Evolutionary conservation across 2,888 invertebrate genomes (phyloP).

Genomic region (Xanthia togata): DNA sequence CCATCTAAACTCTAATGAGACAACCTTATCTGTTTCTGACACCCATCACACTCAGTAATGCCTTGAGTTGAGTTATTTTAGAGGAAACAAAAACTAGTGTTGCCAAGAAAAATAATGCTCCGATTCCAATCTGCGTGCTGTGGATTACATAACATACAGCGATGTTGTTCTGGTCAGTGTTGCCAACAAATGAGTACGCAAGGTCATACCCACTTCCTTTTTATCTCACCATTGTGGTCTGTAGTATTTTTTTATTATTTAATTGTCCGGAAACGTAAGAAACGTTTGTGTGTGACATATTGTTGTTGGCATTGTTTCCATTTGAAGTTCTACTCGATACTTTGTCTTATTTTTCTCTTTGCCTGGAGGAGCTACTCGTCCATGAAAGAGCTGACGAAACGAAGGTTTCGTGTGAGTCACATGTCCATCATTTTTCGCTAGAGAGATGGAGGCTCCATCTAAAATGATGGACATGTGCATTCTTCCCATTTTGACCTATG

Average conservation of each 20-base stretch:
- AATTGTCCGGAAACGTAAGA: constrained; percentile 41
- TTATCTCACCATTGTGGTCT: constrained; percentile 52
- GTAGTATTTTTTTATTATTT: constrained; percentile 40
- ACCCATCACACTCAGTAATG: neutral
- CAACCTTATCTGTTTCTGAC: neutral
- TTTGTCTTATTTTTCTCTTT: neutral
- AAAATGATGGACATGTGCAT: neutral
- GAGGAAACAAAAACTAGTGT: constrained; percentile 30
- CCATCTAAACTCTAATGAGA: neutral
- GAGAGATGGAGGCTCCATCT: too few relatives aligned
- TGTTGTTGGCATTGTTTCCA: constrained; percentile 12
- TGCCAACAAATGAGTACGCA: constrained; percentile 53
- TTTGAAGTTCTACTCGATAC: neutral
- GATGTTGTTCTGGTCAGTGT: constrained; percentile 52
- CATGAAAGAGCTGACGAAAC: neutral
- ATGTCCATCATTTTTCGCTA: too few relatives aligned
- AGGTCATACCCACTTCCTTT: constrained; percentile 62
- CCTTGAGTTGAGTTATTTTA: constrained; percentile 26
- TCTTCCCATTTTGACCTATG: neutral
- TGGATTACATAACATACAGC: constrained; percentile 41
- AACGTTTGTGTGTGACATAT: constrained; percentile 12
- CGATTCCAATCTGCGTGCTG: constrained; percentile 22
- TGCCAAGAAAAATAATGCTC: constrained; percentile 53
- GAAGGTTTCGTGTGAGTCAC: too few relatives aligned
- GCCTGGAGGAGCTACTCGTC: neutral